phyloP scores from a whole-genome alignment of 2,797 vertebrate genomes.

The Micromesistius poutassou region DNA sequence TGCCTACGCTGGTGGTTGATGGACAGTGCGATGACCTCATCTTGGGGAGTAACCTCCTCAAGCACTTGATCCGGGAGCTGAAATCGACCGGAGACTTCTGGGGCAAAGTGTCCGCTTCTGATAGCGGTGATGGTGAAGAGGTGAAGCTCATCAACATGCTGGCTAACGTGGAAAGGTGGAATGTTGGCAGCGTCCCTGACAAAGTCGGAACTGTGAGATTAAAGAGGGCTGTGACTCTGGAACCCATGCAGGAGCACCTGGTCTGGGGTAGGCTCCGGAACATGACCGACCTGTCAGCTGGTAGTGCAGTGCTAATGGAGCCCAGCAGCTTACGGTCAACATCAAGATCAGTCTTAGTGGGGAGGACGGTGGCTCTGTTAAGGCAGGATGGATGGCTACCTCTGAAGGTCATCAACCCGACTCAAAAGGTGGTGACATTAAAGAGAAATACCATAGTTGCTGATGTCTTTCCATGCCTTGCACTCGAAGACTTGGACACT shows the following conservation, averaged over 20 bases:
- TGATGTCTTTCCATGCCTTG: conserved; percentile 20
- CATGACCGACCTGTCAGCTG: not conserved
- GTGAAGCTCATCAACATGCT: not conserved
- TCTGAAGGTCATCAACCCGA: conserved; percentile 1
- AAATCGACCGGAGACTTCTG: conserved; percentile 3
- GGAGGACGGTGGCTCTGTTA: not conserved
- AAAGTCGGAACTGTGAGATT: conserved; percentile 25
- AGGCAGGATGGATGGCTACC: conserved; percentile 2
- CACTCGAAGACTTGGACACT: conserved; percentile 19
- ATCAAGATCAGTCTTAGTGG: conserved; percentile 16
- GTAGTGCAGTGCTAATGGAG: conserved; percentile 23
- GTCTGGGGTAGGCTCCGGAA: not conserved
- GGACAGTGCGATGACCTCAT: conserved; percentile 23
- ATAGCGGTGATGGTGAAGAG: not conserved
- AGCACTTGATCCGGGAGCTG: not conserved
- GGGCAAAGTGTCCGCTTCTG: accelerated
- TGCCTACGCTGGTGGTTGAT: conserved; percentile 4
- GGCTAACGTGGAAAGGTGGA: conserved; percentile 14
- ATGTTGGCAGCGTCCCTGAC: not conserved
- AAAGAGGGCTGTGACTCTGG: conserved; percentile 23
- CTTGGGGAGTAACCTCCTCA: not conserved
- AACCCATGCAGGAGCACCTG: conserved; percentile 24
- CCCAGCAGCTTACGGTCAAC: conserved; percentile 1
- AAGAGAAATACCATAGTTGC: conserved; percentile 24
- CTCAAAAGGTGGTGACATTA: no score